Conservation (phyloP, 2,113 vertebrate genomes). For the Puffinus mauretanicus region DNA sequence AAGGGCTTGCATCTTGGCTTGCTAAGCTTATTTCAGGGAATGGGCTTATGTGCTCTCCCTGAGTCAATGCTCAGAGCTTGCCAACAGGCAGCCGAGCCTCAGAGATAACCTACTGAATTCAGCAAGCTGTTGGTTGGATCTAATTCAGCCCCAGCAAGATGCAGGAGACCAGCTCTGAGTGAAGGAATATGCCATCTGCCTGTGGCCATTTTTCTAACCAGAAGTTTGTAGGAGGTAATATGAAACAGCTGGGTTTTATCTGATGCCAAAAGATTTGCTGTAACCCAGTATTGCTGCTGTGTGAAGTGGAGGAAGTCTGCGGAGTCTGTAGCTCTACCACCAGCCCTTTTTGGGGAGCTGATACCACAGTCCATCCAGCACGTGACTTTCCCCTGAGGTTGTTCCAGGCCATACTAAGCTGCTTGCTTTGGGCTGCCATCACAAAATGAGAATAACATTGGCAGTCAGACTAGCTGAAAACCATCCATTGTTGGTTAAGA, state of each 20-base stretch:
- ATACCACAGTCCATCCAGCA: neutral
- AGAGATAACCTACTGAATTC: conserved; percentile 1
- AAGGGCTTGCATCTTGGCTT: neutral
- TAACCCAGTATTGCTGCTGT: neutral
- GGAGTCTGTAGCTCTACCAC: neutral
- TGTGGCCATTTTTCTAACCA: neutral
- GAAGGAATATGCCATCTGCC: neutral
- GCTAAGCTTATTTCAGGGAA: neutral
- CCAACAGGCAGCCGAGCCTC: neutral
- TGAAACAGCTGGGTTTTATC: conserved; percentile 17
- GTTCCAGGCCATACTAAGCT: neutral
- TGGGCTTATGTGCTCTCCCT: neutral
- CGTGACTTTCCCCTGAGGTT: neutral
- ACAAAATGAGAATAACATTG: neutral
- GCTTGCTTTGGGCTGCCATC: conserved; percentile 5
- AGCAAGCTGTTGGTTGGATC: conserved; percentile 25
- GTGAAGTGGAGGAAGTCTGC: neutral
- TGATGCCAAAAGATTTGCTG: conserved; percentile 1
- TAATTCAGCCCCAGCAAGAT: conserved; percentile 20
- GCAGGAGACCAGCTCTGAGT: neutral
- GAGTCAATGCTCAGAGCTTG: neutral
- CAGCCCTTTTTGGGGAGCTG: neutral
- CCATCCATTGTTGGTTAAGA: neutral
- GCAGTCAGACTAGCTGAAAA: neutral
- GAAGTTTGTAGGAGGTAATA: neutral